Percentiles rank a stretch among this genome's conserved stretches.
These are phyloP conservation scores for Orestias chungarensis DNA, from an alignment of 2,797 vertebrate species.

Conservation along the genomic window DNA sequence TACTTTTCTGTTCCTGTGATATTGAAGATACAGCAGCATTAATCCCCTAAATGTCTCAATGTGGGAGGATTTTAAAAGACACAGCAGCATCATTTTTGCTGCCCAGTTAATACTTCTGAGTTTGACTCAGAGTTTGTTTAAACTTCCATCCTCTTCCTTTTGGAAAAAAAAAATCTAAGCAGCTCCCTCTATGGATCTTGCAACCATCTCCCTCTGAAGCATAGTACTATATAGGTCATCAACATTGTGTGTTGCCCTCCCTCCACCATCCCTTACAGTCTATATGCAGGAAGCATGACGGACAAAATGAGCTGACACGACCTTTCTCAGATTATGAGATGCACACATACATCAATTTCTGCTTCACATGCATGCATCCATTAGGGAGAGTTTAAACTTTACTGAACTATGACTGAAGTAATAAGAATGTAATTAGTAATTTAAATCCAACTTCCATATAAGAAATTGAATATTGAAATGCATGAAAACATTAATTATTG, in stretches of 20 bases:
- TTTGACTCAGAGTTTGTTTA: constrained; percentile 39
- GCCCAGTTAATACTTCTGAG: constrained; percentile 10
- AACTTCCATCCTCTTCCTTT: constrained; percentile 35
- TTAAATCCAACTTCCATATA: constrained; percentile 8
- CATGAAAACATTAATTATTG: neutral
- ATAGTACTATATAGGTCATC: constrained; percentile 81
- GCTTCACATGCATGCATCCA: constrained; percentile 15
- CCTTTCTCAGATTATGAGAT: constrained; percentile 69
- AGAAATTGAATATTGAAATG: neutral
- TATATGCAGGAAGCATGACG: constrained; percentile 78
- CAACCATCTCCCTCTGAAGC: constrained; percentile 66
- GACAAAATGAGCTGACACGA: constrained; percentile 74
- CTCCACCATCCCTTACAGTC: constrained; percentile 57
- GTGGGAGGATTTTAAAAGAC: neutral
- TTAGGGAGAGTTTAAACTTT: constrained; percentile 38
- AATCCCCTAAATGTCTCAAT: neutral
- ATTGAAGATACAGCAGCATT: neutral
- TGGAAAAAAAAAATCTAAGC: constrained; percentile 40
- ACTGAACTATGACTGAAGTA: constrained; percentile 12
- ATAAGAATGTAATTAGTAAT: neutral
- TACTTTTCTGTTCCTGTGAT: neutral
- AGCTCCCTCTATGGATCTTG: constrained; percentile 35
- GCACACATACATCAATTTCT: constrained; percentile 52
- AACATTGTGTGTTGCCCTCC: constrained; percentile 66
- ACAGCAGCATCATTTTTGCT: constrained; percentile 8